Base-by-base conservation (phyloP, 2,113 vertebrate species). In the Lates calcarifer region DNA sequence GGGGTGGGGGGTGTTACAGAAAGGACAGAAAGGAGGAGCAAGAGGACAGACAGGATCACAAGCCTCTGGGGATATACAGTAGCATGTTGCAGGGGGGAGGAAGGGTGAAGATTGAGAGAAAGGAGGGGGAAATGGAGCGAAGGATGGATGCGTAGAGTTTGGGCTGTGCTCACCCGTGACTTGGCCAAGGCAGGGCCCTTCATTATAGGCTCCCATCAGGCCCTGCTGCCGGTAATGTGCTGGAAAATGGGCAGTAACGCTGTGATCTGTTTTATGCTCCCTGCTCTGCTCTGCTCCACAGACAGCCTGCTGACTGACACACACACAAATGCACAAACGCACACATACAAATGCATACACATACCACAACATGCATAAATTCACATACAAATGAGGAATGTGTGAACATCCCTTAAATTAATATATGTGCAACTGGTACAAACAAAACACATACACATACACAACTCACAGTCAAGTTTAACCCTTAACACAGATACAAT, bases 211-310 rank as follows among this genome's bases (percentile, higher is more conserved):
- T 85, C 85, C 90, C 91, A 93, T 92, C 87, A 92, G 90, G 85
- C 85, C 80, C 71, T 85, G 87, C 88, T 87, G 87, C 87, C 29
- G 81, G 85, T 94, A 93, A 93, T 93, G 91, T 93, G 87, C 74
- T 89, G 91, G 91, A 92, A 94, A 92, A 93, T 92, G 86, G 82
- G 89, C 71, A 90, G 89, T 82, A 91, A 87, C 76, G 26, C 81
- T 89, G 75, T 87, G 70, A 91, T 92, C 87, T 88, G 86, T 91
- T 92, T 91, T 91, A 91, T 88, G 86, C 83, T 70, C 71, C 45
- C 74, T 79, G 78, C 83, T 84, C 82, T 69, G 80, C 68, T 79
- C 33, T 58, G 76, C 85, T 79, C 17, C 41, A 82, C 61, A 70
- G 58, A 87, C 58, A 77, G 82, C 62, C 45, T 79, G 37, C 35